Conservation (phyloP, 2,113 vertebrate genomes). For the Macaca mulatta region DNA sequence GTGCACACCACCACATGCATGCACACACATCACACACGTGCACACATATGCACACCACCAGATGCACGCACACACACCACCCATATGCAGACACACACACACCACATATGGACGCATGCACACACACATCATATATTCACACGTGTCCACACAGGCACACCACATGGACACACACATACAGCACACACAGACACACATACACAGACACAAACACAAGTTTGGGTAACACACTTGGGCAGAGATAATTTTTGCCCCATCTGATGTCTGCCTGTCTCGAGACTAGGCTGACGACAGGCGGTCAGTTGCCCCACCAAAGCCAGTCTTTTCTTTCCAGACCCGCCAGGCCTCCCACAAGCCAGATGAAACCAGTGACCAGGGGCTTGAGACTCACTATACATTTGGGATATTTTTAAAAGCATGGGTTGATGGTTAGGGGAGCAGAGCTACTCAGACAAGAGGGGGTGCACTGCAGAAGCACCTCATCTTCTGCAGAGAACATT, state of each 20-base stretch:
- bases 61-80: too few species aligned
- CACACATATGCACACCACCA: fast-evolving
- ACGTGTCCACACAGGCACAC: neutral
- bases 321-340: too few species aligned
- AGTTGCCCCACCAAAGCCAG: neutral
- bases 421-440: neutral
- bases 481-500: neutral
- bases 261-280: neutral
- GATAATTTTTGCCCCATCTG: fast-evolving
- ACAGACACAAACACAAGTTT: neutral
- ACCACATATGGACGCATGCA: too few species aligned
- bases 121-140: neutral
- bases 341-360: neutral
- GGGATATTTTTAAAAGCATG: neutral
- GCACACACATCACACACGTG: neutral
- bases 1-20: neutral
- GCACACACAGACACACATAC: neutral
- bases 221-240: neutral
- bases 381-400: neutral
- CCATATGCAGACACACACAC: neutral
- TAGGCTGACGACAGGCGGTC: fast-evolving
- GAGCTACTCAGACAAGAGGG: neutral
- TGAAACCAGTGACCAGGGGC: neutral
- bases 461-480: neutral
- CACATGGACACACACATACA: neutral